Conservation (phyloP, 2,113 vertebrate genomes). For the Girardinichthys multiradiatus region DNA sequence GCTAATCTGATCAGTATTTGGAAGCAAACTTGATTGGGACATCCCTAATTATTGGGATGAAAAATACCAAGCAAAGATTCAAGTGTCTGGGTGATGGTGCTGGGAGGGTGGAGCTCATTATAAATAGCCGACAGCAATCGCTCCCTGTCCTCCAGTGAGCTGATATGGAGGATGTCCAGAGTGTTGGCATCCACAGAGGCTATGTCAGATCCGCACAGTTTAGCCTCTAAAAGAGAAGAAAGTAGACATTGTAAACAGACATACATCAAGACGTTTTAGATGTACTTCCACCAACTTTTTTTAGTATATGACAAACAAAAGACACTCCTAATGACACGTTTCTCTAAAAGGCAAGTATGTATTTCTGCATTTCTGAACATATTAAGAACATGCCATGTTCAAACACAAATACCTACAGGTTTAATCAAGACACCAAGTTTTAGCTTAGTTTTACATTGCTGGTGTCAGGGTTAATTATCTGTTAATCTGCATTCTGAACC, state of each 20-base stretch:
- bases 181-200: slow-evolving; percentile 71
- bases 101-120: slow-evolving; percentile 76
- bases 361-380: background rate
- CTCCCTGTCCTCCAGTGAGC: slow-evolving; percentile 74
- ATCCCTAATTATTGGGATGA: background rate
- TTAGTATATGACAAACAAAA: background rate
- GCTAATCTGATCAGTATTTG: background rate
- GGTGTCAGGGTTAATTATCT: too few species aligned
- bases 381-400: too few species aligned
- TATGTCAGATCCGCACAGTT: slow-evolving; percentile 77
- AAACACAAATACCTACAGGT: too few species aligned
- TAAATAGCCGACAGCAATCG: slow-evolving; percentile 78
- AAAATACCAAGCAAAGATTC: slow-evolving; percentile 73
- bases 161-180: slow-evolving; percentile 74
- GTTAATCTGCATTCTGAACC: too few species aligned
- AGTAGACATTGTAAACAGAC: slow-evolving; percentile 1
- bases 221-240: slow-evolving; percentile 65
- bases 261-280: background rate
- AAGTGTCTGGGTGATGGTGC: slow-evolving; percentile 50
- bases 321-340: background rate
- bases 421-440: too few species aligned
- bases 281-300: background rate
- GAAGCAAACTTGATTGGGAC: background rate
- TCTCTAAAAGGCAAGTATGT: background rate
- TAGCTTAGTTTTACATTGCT: too few species aligned